A percentile compares a stretch with the other conserved stretches of the same genome.
These are phyloP conservation scores for Xiphophorus hellerii DNA, from an alignment of 2,113 vertebrate genomes.

Conservation along the genomic window DNA sequence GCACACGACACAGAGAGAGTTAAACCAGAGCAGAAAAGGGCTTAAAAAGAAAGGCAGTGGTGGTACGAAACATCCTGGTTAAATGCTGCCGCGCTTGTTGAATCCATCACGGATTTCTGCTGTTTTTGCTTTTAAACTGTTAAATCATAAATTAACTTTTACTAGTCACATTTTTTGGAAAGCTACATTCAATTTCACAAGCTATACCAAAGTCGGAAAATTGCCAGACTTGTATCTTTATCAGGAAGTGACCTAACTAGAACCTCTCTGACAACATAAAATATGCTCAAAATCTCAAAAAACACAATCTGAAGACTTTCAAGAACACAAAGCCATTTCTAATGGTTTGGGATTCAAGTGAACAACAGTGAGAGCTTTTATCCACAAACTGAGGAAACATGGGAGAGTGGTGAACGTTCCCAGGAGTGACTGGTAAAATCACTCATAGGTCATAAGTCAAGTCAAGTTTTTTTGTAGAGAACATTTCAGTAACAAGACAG, in stretches of 20 bases:
- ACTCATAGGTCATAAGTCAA: neutral
- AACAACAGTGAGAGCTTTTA: neutral
- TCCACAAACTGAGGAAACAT: neutral
- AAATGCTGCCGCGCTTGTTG: conserved; percentile 42
- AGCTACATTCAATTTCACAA: no score
- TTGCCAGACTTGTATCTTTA: no score
- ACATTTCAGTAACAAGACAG: no score
- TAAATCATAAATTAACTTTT: neutral
- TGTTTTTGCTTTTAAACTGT: neutral
- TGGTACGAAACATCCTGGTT: conserved; percentile 1
- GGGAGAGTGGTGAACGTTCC: neutral
- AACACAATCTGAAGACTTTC: neutral
- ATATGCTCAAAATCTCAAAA: neutral
- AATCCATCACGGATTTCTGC: neutral
- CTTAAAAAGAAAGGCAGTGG: neutral
- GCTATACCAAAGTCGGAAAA: no score
- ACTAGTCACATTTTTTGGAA: no score
- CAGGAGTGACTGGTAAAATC: neutral
- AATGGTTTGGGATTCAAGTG: neutral
- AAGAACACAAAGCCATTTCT: neutral
- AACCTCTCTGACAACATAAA: neutral
- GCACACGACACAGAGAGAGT: conserved; percentile 5
- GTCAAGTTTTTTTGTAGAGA: no score
- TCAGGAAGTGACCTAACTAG: no score
- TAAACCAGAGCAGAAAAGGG: conserved; percentile 6